Conservation (phyloP, 2,113 vertebrate species). For the Australoheros scitulus region DNA sequence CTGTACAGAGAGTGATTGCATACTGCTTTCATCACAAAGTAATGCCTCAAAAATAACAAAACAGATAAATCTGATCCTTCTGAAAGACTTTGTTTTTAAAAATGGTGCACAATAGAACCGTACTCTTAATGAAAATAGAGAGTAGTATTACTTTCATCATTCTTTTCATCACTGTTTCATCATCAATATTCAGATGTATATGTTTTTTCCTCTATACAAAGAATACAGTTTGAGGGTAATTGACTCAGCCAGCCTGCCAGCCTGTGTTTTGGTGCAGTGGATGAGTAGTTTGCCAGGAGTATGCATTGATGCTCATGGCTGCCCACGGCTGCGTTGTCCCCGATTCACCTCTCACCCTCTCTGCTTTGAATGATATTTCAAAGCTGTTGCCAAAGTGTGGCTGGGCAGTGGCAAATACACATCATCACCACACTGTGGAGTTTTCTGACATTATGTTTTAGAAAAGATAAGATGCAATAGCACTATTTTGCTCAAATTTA, state of each 20-base stretch:
- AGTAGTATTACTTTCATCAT: neutral
- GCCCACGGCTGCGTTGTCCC: conserved; percentile 49
- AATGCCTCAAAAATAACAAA: conserved; percentile 5
- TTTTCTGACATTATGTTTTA: neutral
- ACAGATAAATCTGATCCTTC: neutral
- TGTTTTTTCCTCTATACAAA: neutral
- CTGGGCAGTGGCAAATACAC: neutral
- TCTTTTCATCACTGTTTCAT: neutral
- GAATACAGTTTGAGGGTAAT: conserved; percentile 43
- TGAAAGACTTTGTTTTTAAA: neutral
- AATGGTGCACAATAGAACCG: neutral
- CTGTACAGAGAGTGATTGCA: neutral
- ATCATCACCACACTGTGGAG: neutral
- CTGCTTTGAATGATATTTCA: conserved; percentile 34
- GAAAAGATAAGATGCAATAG: neutral
- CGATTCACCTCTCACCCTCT: conserved; percentile 45
- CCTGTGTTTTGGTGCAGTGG: conserved; percentile 55
- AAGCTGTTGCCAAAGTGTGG: conserved; percentile 14
- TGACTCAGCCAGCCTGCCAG: conserved; percentile 53
- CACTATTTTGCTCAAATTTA: neutral
- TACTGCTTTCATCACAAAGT: neutral
- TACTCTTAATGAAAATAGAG: neutral
- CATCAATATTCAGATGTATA: neutral
- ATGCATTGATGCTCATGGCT: conserved; percentile 56
- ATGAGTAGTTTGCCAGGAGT: conserved; percentile 63